These are phyloP conservation scores for Sebastes matsubarae DNA, from an alignment of 2,797 vertebrate species.

Conservation along the genomic window DNA sequence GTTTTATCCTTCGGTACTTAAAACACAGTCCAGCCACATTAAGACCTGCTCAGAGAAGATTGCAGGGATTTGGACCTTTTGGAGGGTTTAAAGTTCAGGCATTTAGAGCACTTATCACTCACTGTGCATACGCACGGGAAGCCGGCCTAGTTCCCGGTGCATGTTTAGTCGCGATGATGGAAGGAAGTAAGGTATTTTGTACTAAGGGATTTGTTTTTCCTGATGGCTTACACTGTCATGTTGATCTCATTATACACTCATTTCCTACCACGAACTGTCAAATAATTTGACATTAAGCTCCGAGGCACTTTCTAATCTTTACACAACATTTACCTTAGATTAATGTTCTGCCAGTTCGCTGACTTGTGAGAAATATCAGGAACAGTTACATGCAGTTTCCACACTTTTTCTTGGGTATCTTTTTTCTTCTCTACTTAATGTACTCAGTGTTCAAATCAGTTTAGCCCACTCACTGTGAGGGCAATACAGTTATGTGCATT, in stretches of 20 bases:
- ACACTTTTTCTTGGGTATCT: background rate
- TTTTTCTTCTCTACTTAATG: background rate
- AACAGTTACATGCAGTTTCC: conserved; percentile 22
- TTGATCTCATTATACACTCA: conserved; percentile 76
- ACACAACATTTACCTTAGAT: conserved; percentile 70
- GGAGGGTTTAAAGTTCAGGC: conserved; percentile 71
- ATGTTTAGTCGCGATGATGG: conserved; percentile 55
- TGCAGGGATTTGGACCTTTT: conserved; percentile 77
- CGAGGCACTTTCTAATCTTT: conserved; percentile 57
- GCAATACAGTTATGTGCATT: background rate
- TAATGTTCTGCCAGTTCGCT: conserved; percentile 48
- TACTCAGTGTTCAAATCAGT: background rate
- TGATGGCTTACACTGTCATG: conserved; percentile 68
- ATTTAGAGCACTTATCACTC: conserved; percentile 77
- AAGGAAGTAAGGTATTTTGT: conserved; percentile 63
- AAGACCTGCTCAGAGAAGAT: conserved; percentile 74
- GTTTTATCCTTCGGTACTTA: conserved; percentile 75
- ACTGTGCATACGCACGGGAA: conserved; percentile 43
- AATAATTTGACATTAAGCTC: conserved; percentile 65
- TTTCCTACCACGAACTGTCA: conserved; percentile 67
- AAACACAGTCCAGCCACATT: conserved; percentile 72
- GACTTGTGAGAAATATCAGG: conserved; percentile 46
- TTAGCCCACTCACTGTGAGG: background rate
- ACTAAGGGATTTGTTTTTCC: conserved; percentile 65
- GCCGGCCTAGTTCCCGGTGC: conserved; percentile 19